Evolutionary conservation across 2,113 vertebrate species (phyloP).

Genomic region (Hypomesus transpacificus): DNA sequence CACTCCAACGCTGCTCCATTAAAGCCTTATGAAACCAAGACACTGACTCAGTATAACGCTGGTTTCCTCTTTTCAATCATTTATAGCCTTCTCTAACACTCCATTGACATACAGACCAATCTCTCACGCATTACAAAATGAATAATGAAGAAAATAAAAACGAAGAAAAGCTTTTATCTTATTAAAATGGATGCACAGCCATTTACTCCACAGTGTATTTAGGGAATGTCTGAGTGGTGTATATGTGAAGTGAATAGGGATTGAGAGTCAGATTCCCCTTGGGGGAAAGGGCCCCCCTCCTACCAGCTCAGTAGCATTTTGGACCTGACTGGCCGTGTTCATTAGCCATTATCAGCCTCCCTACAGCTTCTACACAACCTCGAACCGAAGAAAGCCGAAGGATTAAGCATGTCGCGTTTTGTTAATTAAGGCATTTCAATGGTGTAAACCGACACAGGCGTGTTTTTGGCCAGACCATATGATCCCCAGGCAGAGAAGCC

Average conservation of each 20-base stretch:
- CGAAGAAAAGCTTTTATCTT: constrained; percentile 28
- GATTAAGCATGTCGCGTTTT: constrained; percentile 49
- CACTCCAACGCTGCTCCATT: constrained; percentile 10
- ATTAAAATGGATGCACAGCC: constrained; percentile 9
- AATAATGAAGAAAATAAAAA: constrained; percentile 37
- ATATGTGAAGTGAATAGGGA: background rate
- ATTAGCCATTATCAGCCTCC: no score
- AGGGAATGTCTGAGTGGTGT: background rate
- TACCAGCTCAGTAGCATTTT: no score
- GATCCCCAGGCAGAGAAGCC: constrained; percentile 46
- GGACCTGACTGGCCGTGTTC: no score
- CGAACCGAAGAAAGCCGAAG: constrained; percentile 45
- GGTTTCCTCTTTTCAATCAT: constrained; percentile 19
- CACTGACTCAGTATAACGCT: constrained; percentile 4
- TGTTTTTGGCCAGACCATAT: constrained; percentile 41
- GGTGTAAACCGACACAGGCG: constrained; percentile 41
- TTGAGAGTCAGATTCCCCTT: background rate
- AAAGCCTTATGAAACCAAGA: background rate
- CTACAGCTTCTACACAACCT: no score
- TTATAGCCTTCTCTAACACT: constrained; percentile 17
- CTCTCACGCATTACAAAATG: constrained; percentile 13
- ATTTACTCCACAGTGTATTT: background rate
- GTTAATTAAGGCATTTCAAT: constrained; percentile 56
- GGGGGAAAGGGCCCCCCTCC: no score
- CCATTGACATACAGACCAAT: background rate